Conservation (phyloP, 2,113 vertebrate genomes). For the Dicentrarchus labrax region DNA sequence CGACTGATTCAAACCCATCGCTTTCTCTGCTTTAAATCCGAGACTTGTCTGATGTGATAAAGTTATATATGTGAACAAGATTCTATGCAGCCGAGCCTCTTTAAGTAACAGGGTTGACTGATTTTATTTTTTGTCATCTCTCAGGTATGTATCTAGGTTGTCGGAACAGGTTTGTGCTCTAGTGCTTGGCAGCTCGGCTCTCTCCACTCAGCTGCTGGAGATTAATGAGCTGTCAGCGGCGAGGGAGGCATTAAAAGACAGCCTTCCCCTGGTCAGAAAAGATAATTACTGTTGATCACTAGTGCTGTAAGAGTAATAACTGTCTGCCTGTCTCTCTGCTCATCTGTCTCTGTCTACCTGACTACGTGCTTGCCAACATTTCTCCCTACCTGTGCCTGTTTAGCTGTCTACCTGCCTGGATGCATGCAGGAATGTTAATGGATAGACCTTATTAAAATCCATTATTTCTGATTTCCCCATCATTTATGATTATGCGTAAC, state of each 20-base stretch:
- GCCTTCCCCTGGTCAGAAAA: conserved; percentile 59
- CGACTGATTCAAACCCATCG: not conserved
- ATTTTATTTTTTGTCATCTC: conserved; percentile 38
- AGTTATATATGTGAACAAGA: conserved; percentile 9
- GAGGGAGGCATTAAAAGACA: conserved; percentile 58
- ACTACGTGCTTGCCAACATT: not conserved
- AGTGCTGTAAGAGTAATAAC: conserved; percentile 52
- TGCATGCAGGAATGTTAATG: not conserved
- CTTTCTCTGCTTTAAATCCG: not conserved
- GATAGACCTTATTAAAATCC: not conserved
- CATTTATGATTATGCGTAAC: conserved; percentile 23
- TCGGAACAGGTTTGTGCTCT: conserved; percentile 64
- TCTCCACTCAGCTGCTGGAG: conserved; percentile 58
- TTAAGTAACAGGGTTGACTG: not conserved
- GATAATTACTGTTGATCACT: conserved; percentile 76
- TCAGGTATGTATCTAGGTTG: conserved; percentile 66
- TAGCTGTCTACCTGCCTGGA: not conserved
- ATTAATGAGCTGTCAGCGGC: conserved; percentile 79
- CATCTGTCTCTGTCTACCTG: conserved; percentile 9
- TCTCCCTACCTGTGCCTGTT: not conserved
- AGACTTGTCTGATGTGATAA: not conserved
- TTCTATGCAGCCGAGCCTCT: conserved; percentile 12
- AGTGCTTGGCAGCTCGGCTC: conserved; percentile 43
- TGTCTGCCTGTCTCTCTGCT: conserved; percentile 30
- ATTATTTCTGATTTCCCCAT: not conserved